Conservation (phyloP, 2,113 vertebrate genomes). For the Cynopterus brachyotis region DNA sequence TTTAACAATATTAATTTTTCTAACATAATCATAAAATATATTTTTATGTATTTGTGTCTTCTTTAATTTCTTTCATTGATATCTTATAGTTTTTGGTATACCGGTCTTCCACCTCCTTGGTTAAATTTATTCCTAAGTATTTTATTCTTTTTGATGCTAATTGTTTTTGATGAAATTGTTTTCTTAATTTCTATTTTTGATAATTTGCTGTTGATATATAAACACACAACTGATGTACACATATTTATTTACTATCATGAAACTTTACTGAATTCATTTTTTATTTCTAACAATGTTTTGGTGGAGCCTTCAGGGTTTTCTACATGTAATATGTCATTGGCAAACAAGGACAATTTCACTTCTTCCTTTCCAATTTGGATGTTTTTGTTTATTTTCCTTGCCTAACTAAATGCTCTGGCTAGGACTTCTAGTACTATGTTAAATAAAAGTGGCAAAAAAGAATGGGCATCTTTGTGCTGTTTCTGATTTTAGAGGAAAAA, state of each 20-base stretch:
- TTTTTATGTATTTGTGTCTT: background rate
- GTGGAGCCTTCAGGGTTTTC: background rate
- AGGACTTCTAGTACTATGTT: background rate
- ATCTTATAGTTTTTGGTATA: background rate
- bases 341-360: background rate
- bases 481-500: background rate
- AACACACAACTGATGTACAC: background rate
- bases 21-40: background rate
- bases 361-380: background rate
- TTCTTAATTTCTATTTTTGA: background rate
- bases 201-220: background rate
- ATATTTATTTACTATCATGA: background rate
- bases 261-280: background rate
- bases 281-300: background rate
- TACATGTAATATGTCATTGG: background rate
- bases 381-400: background rate
- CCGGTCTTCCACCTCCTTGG: background rate
- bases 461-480: background rate
- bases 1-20: background rate
- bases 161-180: too few species aligned
- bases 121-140: background rate
- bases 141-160: background rate
- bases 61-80: background rate
- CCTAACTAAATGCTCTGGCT: background rate
- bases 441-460: background rate